Base-by-base conservation (phyloP, 2,888 invertebrate genomes). In the Colostygia pectinataria region DNA sequence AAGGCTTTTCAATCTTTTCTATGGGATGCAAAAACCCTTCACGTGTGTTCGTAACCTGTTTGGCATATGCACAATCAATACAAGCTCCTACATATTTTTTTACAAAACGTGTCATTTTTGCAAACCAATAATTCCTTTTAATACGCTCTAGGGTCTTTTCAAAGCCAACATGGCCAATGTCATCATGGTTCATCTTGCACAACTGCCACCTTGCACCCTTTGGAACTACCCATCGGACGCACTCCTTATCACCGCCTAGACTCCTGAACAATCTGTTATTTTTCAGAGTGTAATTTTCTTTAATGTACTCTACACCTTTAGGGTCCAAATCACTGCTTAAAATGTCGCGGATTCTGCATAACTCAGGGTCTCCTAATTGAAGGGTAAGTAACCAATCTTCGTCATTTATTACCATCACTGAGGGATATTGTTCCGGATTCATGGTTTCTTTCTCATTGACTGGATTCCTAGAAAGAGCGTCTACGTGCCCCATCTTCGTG, bases 351-450 rank as follows among this genome's bases (percentile, higher is more conserved):
- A 45, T 45, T n/a, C 45, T 13, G 1, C 9, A n/a, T 7, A 45
- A 2, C 7, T 45, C 45, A 10, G 38, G 14, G 31, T 37, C 44
- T 6, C 27, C 36, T 10, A 44, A n/a, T 14, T 44, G 44, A 5
- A 44, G n/a, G 1, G 45, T 38, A 1, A 38, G 37, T 1, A 45
- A 14, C 38, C 45, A 45, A 36, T 44, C 29, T 2, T 44, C 36
- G 8, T 23, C n/a, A 13, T 9, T 31, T 8, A 40, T 23, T 1
- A 29, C 8, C 14, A 27, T 6, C 2, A 38, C 27, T 2, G 7
- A 15, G 1, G 27, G 27, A 18, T 9, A 38, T n/a, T 37, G 25
- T 5, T 12, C 32, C 9, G 12, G 8, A 9, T 4, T 3, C 2
- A 13, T 1, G n/a, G 15, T n/a, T 6, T 24, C 40, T 1, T 4